Evolutionary conservation across 1,140 invertebrate genomes (phyloP).

Genomic region (Stratiolaelaps scimitus): DNA sequence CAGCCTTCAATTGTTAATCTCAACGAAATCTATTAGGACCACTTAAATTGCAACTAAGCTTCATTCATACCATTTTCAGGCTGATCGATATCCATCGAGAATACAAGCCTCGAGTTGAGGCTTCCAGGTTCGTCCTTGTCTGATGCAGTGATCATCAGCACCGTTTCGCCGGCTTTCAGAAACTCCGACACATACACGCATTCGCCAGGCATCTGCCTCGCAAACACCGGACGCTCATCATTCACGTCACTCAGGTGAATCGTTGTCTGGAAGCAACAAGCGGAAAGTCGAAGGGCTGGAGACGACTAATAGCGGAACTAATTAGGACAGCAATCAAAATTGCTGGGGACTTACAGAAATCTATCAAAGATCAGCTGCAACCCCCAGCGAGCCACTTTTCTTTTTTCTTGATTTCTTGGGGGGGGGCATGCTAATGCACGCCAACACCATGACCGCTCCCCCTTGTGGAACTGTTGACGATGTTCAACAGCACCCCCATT

Average conservation of each 20-base stretch:
- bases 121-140: slow-evolving; percentile 67
- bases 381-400: too few species aligned
- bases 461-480: too few species aligned
- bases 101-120: slow-evolving; percentile 47
- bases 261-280: slow-evolving; percentile 33
- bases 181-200: slow-evolving; percentile 74
- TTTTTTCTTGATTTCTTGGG: too few species aligned
- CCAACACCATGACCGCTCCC: too few species aligned
- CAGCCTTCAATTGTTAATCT: too few species aligned
- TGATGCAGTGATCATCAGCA: slow-evolving; percentile 57
- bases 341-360: too few species aligned
- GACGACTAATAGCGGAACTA: slow-evolving; percentile 29
- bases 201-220: slow-evolving; percentile 43
- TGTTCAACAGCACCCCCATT: too few species aligned
- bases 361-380: too few species aligned
- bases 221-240: slow-evolving; percentile 60
- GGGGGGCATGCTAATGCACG: too few species aligned
- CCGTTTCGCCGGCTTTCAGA: slow-evolving; percentile 61
- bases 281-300: neutral
- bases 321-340: too few species aligned
- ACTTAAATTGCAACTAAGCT: too few species aligned
- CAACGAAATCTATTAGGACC: too few species aligned
- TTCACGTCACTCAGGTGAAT: slow-evolving; percentile 56
- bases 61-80: neutral
- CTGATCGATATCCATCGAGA: slow-evolving; percentile 26